phyloP scores from a whole-genome alignment of 2,888 invertebrate genomes.

The Phyllotreta cruciferae region DNA sequence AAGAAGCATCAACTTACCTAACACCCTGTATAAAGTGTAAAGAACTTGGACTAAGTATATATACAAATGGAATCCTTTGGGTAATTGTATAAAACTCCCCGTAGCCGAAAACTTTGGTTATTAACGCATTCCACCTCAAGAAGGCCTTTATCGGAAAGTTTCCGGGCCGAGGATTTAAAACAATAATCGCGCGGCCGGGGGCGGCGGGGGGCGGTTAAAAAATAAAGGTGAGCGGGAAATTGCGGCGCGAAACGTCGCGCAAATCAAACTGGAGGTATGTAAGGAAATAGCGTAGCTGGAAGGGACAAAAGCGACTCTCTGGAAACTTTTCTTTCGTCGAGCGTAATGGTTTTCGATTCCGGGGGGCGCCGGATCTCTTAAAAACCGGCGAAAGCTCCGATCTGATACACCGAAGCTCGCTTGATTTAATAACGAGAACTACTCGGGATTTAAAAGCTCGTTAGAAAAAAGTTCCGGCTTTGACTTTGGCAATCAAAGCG shows the following conservation, averaged over 20 bases:
- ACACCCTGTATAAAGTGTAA: too few species aligned
- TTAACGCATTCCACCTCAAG: slow-evolving; percentile 41
- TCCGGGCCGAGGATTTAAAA: slow-evolving; percentile 44
- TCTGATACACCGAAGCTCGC: too few species aligned
- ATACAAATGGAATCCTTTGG: too few species aligned
- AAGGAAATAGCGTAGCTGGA: slow-evolving; percentile 51
- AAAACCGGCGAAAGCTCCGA: too few species aligned
- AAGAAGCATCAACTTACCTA: too few species aligned
- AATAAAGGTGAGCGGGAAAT: slow-evolving; percentile 53
- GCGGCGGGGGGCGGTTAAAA: slow-evolving; percentile 50
- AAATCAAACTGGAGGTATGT: slow-evolving; percentile 58
- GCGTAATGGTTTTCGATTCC: slow-evolving; percentile 61
- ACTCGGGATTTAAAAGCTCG: background rate
- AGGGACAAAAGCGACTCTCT: slow-evolving; percentile 57
- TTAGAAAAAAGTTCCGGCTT: slow-evolving; percentile 4
- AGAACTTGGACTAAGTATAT: too few species aligned
- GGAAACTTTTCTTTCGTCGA: slow-evolving; percentile 62
- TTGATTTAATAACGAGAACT: too few species aligned
- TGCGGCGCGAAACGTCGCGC: slow-evolving; percentile 48
- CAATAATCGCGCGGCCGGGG: slow-evolving; percentile 48
- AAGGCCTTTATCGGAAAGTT: slow-evolving; percentile 38
- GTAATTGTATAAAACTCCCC: slow-evolving; percentile 17
- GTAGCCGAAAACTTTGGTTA: slow-evolving; percentile 40
- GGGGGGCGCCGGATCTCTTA: slow-evolving; percentile 42
- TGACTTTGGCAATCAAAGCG: background rate